Conservation (phyloP, 2,113 vertebrate genomes). For the Serranochromis macrocephalus region DNA sequence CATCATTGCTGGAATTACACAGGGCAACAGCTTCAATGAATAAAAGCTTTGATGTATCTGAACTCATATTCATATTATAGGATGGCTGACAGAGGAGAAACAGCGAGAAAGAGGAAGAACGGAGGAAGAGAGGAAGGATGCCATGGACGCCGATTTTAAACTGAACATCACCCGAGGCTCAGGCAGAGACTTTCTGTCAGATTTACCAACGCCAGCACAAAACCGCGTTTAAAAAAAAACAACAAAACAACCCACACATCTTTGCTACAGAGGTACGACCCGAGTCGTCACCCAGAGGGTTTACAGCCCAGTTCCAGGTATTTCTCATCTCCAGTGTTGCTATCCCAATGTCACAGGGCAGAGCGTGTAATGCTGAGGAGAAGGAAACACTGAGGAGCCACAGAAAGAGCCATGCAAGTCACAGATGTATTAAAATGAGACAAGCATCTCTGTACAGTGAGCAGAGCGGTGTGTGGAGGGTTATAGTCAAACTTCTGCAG, state of each 20-base stretch:
- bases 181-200: background rate
- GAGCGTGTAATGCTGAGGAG: fast-evolving
- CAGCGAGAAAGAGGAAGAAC: background rate
- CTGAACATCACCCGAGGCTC: background rate
- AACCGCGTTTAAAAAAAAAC: background rate
- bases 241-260: background rate
- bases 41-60: background rate
- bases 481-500: background rate
- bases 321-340: background rate
- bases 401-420: fast-evolving
- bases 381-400: background rate
- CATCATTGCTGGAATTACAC: background rate
- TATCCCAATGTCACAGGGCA: background rate
- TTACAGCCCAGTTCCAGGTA: background rate
- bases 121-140: background rate
- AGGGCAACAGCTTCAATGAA: background rate
- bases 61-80: background rate
- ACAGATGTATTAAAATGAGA: background rate
- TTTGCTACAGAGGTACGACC: background rate
- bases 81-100: background rate
- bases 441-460: fast-evolving
- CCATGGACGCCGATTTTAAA: background rate
- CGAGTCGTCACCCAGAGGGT: background rate
- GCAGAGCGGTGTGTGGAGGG: background rate
- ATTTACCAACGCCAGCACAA: background rate